phyloP scores from a whole-genome alignment of 2,113 vertebrate genomes.

The Otus sunia region DNA sequence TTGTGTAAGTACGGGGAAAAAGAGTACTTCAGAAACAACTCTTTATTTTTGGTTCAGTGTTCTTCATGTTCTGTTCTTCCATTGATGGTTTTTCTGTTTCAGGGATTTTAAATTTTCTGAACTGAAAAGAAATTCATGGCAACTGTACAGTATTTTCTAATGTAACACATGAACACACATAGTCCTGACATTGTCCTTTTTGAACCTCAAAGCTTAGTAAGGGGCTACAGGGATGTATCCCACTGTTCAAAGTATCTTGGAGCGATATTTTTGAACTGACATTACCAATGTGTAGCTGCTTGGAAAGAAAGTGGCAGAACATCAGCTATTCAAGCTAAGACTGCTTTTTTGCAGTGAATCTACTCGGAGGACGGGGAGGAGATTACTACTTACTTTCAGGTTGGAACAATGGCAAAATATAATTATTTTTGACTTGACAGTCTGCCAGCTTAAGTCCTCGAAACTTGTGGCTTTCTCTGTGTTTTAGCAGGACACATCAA shows the following conservation, averaged over 20 bases:
- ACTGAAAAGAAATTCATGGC: not conserved
- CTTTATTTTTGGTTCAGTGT: not conserved
- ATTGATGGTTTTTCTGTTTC: not conserved
- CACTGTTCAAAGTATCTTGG: not conserved
- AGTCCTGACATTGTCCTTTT: not conserved
- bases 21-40: not conserved
- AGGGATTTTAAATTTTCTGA: not conserved
- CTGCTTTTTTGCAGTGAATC: not conserved
- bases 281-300: not conserved
- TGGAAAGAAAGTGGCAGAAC: not conserved
- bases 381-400: not conserved
- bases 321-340: not conserved
- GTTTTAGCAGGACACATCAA: not conserved
- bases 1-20: not conserved
- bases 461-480: not conserved
- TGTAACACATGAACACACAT: not conserved
- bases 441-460: not conserved
- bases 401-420: not conserved
- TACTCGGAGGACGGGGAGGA: not conserved
- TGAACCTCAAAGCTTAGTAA: not conserved
- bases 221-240: not conserved
- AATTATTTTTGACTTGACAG: not conserved
- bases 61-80: not conserved
- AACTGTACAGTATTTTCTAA: not conserved
- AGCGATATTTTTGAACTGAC: not conserved